These are phyloP conservation scores for Sphaerodactylus townsendi DNA, from an alignment of 2,113 vertebrate species.

Conservation along the genomic window DNA sequence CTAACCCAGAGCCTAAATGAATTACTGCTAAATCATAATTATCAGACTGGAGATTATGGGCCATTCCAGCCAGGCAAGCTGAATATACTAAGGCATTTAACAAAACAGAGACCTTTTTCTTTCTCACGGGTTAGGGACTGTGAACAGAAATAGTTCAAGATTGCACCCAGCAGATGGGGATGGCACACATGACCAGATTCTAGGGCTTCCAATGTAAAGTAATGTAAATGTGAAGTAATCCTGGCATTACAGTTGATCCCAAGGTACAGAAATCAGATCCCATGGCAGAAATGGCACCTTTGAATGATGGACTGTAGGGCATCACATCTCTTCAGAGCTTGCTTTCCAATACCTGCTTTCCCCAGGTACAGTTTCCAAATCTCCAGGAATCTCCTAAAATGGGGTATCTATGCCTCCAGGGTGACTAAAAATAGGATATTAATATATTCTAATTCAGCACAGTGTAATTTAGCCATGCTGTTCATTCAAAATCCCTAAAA, in stretches of 20 bases:
- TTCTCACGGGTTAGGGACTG: not conserved
- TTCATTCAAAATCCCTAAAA: not conserved
- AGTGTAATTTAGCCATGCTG: not conserved
- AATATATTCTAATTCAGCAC: not conserved
- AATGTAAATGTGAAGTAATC: too few species aligned
- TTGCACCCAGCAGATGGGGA: not conserved
- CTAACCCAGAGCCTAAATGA: not conserved
- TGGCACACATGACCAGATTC: not conserved
- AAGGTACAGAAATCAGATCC: too few species aligned
- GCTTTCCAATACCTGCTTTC: too few species aligned
- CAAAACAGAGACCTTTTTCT: not conserved
- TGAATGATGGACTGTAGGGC: too few species aligned
- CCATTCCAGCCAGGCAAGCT: not conserved
- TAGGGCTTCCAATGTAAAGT: too few species aligned
- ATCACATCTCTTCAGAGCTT: too few species aligned
- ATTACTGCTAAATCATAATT: not conserved
- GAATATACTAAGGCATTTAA: not conserved
- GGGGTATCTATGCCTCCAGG: not conserved
- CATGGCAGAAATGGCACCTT: too few species aligned
- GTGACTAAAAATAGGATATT: not conserved
- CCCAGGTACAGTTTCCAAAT: too few species aligned
- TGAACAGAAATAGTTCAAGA: not conserved
- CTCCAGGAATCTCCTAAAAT: too few species aligned
- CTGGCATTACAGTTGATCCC: too few species aligned
- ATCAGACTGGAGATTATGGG: not conserved